Percentiles rank a stretch among this genome's conserved stretches.
Conservation (phyloP, 2,888 invertebrate species). For the Nemotelus nigrinus region DNA sequence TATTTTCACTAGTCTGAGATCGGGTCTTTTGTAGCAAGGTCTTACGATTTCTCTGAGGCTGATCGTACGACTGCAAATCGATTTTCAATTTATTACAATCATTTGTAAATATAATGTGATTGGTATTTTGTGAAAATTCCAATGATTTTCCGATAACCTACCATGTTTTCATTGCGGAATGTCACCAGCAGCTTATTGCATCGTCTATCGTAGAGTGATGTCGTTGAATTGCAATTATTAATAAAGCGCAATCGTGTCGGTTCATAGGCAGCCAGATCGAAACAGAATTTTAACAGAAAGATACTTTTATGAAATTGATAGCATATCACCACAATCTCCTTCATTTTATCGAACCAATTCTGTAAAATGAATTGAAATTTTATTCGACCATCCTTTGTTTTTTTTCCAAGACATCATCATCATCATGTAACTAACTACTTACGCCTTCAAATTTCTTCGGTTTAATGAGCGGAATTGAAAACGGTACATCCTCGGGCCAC, state of each 20-base stretch:
- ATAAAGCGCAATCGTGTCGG: conserved; percentile 73
- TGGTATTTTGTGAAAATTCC: too few species aligned
- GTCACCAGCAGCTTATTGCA: conserved; percentile 76
- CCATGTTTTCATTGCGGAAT: conserved; percentile 79
- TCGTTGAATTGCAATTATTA: conserved; percentile 78
- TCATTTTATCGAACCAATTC: conserved; percentile 72
- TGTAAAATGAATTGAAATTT: conserved; percentile 51
- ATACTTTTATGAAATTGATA: conserved; percentile 78
- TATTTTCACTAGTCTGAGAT: conserved; percentile 57
- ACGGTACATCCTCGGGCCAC: conserved; percentile 76
- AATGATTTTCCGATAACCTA: conserved; percentile 57
- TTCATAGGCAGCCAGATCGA: conserved; percentile 74
- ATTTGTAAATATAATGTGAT: neutral
- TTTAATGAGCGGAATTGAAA: conserved; percentile 72
- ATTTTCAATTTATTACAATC: conserved; percentile 4
- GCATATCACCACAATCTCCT: conserved; percentile 74
- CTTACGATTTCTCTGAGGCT: conserved; percentile 63
- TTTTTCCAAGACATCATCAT: neutral
- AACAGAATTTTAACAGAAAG: conserved; percentile 76
- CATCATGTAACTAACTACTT: conserved; percentile 54
- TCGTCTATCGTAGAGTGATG: conserved; percentile 74
- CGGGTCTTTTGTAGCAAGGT: conserved; percentile 63
- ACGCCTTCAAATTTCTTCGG: conserved; percentile 67
- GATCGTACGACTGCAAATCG: conserved; percentile 62
- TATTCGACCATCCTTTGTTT: neutral